Conservation (phyloP, 2,113 vertebrate species). For the Mesoclemmys tuberculata region DNA sequence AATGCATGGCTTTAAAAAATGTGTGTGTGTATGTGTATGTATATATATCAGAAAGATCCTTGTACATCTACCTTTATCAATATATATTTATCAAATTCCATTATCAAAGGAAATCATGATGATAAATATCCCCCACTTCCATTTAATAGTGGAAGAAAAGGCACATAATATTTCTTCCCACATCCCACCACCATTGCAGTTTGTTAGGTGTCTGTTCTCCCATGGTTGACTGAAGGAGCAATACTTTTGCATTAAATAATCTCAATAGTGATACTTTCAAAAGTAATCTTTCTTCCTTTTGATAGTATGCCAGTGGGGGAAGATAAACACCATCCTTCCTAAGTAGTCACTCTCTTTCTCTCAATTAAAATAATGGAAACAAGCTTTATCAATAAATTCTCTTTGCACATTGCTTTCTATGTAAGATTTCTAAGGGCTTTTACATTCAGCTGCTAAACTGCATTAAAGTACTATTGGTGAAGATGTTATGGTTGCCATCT, state of each 20-base stretch:
- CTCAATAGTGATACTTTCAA: neutral
- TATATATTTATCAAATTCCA: neutral
- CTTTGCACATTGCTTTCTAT: neutral
- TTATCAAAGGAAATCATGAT: neutral
- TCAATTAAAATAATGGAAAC: neutral
- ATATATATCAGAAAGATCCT: neutral
- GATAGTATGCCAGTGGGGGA: neutral
- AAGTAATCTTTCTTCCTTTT: neutral
- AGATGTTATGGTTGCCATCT: neutral
- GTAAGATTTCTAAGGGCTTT: neutral
- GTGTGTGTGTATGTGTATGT: too few species aligned
- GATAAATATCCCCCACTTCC: neutral
- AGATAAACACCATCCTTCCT: neutral
- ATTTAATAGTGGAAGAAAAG: neutral
- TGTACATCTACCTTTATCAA: neutral
- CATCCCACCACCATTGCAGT: neutral
- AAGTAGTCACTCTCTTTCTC: neutral
- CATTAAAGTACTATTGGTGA: conserved; percentile 8
- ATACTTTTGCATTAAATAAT: neutral
- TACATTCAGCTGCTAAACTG: neutral
- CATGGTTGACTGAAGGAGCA: neutral
- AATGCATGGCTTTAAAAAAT: neutral
- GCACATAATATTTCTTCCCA: rapidly evolving
- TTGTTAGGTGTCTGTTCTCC: neutral
- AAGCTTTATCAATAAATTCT: neutral